These are phyloP conservation scores for Hecatera dysodea DNA, from an alignment of 2,888 invertebrate genomes.

Conservation along the genomic window DNA sequence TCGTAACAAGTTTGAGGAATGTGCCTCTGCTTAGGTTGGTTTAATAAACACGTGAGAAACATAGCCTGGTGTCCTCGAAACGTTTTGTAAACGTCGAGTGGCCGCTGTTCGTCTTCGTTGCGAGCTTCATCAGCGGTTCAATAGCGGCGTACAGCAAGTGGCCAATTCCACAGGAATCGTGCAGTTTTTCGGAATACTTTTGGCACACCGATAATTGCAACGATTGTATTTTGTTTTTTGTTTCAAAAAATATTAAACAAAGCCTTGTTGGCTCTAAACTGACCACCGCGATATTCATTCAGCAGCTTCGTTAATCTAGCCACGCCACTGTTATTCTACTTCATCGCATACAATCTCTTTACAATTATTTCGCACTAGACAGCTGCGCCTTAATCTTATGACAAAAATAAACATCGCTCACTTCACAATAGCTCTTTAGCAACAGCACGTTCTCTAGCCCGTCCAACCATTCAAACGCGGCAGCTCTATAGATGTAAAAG, in stretches of 20 bases:
- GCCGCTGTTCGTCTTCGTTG: background rate
- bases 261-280: no score
- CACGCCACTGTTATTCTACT: background rate
- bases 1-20: slow-evolving; percentile 34
- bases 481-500: slow-evolving; percentile 9
- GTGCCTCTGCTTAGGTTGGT: background rate
- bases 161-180: no score
- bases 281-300: no score
- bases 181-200: no score
- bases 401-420: slow-evolving; percentile 28
- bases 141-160: no score
- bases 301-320: background rate
- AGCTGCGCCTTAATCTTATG: background rate
- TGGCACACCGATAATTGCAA: no score
- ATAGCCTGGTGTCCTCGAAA: background rate
- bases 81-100: background rate
- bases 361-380: background rate
- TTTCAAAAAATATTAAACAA: no score
- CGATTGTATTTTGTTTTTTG: no score
- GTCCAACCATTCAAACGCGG: background rate
- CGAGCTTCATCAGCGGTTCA: no score
- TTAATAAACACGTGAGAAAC: background rate
- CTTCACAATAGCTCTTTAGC: slow-evolving; percentile 18
- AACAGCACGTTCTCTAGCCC: background rate
- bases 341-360: background rate